Evolutionary conservation across 1,140 invertebrate species (phyloP).

Genomic region (Cyphomyrmex costatus): DNA sequence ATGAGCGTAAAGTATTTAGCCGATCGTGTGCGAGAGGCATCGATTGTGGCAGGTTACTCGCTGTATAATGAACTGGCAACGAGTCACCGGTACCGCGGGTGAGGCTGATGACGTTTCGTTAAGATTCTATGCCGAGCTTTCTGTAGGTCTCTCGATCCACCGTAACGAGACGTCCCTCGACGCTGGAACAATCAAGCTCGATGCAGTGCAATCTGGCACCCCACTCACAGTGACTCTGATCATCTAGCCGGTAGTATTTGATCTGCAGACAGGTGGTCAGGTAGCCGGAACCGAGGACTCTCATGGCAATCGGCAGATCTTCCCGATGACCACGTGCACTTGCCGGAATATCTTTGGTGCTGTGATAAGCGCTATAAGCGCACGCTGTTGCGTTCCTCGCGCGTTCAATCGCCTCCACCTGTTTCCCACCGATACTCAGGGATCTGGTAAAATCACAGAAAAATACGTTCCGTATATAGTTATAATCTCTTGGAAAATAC

Average conservation of each 20-base stretch:
- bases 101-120: conserved; percentile 64
- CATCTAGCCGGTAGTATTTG: conserved; percentile 87
- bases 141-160: conserved; percentile 86
- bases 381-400: conserved; percentile 85
- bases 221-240: conserved; percentile 88
- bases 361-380: conserved; percentile 86
- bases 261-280: conserved; percentile 87
- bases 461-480: background rate
- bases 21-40: conserved; percentile 10
- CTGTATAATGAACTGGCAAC: conserved; percentile 28
- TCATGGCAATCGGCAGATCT: conserved; percentile 85
- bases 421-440: conserved; percentile 83
- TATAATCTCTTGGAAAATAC: background rate
- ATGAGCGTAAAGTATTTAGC: background rate
- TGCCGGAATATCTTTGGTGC: conserved; percentile 81
- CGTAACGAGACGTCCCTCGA: conserved; percentile 85
- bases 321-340: conserved; percentile 85
- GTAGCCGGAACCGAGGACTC: conserved; percentile 85
- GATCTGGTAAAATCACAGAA: conserved; percentile 77
- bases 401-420: conserved; percentile 83
- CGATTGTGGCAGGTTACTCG: conserved; percentile 29
- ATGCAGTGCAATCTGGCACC: conserved; percentile 88
- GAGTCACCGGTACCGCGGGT: background rate
- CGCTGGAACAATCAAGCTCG: conserved; percentile 87
- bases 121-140: conserved; percentile 83